Base-by-base conservation (phyloP, 1,140 invertebrate species). In the Riptortus pedestris region DNA sequence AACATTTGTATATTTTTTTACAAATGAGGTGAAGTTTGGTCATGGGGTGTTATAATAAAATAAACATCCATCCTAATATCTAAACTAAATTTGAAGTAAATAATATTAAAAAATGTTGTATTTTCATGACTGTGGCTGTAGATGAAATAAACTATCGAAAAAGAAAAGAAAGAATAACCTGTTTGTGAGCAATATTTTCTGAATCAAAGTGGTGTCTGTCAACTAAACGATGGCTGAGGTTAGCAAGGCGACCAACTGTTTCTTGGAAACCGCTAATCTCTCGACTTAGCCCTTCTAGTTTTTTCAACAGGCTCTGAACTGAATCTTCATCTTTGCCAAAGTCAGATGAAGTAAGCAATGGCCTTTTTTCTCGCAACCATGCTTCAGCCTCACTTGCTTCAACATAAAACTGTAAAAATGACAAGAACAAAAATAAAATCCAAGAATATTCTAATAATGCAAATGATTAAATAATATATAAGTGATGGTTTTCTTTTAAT, bases 241-340 rank as follows among this genome's bases (percentile, higher is more conserved):
- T 81, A 43, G 79, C 77, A n/a, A 92, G 73, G 70, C 84, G 85
- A 0, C 81, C 80, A 28, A 92, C 76, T 9, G 80, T 86, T 0
- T 78, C 74, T 65, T 84, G 80, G 68, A 90, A 93, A 48, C 82
- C 79, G 7, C 77, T 76, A 2, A 96, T 77, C 74, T 96, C 92
- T 7, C 89, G 75, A 63, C 88, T 86, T 29, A 91, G 75, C 2
- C 85, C 86, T 70, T 92, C 88, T 12, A 95, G 74, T 71, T 92
- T 88, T 69, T 92, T 87, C 67, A 88, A 76, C 31, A 88, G 76
- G 2, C 84, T 83, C 65, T 86, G 83, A 7, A 91, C 89, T 0
- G 90, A 90, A 69, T 91, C 87, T 76, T 94, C 90, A 73, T 95
- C 92, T 64, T 88, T 86, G 0, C 90, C 91, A 64, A 85, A 84